Percentiles rank a stretch among this genome's conserved stretches.
Conservation (phyloP, 2,888 invertebrate genomes). For the Suillia variegata region DNA sequence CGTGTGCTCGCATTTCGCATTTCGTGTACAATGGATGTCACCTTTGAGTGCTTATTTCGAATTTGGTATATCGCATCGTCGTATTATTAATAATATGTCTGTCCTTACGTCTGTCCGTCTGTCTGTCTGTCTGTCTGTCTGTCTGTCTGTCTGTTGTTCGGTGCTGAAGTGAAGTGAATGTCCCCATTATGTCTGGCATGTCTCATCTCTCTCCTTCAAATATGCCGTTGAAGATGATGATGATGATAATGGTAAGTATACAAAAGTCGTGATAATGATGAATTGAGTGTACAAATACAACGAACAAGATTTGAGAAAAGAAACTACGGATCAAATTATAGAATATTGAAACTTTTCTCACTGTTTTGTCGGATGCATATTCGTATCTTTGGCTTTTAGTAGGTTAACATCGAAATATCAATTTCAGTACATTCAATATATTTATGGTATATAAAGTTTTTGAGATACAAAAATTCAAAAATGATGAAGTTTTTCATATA, state of each 20-base stretch:
- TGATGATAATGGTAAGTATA: background rate
- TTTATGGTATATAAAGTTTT: too few relatives aligned
- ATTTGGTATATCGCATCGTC: background rate
- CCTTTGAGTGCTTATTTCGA: constrained; percentile 4
- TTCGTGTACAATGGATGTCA: background rate
- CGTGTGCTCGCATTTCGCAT: constrained; percentile 4
- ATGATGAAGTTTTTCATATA: too few relatives aligned
- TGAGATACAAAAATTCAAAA: background rate
- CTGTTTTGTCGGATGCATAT: too few relatives aligned
- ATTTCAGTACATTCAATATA: too few relatives aligned
- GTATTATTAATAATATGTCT: constrained; percentile 2
- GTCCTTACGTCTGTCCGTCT: too few relatives aligned
- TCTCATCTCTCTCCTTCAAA: background rate
- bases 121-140: too few relatives aligned
- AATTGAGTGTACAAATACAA: background rate
- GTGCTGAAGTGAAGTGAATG: background rate
- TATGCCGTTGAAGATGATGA: background rate
- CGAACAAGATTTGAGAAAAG: background rate
- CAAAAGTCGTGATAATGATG: background rate
- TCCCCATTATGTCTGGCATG: background rate
- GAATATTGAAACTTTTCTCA: background rate
- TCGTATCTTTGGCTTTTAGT: too few relatives aligned
- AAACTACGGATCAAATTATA: too few relatives aligned
- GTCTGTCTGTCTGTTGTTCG: too few relatives aligned
- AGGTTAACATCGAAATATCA: too few relatives aligned